phyloP scores from a whole-genome alignment of 2,113 vertebrate genomes.

The Panurus biarmicus region DNA sequence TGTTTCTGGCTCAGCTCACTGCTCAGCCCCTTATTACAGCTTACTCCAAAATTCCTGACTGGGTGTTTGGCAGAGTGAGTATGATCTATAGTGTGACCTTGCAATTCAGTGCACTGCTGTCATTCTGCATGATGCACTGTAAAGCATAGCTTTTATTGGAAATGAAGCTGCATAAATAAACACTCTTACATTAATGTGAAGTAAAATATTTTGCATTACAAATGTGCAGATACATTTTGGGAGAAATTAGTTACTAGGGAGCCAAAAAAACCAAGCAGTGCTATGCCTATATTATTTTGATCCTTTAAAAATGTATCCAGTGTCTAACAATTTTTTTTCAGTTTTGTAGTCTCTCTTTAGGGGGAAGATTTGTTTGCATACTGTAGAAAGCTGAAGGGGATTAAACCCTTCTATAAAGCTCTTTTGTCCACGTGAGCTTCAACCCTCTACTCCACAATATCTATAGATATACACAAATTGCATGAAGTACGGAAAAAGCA shows the following conservation, averaged over 20 bases:
- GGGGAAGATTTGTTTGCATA: not conserved
- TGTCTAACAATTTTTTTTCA: not conserved
- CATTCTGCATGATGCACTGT: constrained; percentile 18
- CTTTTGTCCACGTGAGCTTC: not conserved
- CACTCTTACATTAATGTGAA: constrained; percentile 44
- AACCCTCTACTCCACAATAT: not conserved
- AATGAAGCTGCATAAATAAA: constrained; percentile 61
- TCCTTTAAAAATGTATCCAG: not conserved
- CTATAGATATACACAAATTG: not conserved
- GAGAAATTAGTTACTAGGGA: not conserved
- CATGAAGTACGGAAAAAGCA: not conserved
- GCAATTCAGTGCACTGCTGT: constrained; percentile 17
- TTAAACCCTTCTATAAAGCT: not conserved
- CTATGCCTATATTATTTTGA: not conserved
- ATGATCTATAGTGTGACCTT: constrained; percentile 56
- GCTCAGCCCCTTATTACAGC: constrained; percentile 30
- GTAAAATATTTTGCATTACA: constrained; percentile 37
- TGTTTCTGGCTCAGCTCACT: constrained; percentile 55
- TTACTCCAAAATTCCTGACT: constrained; percentile 55
- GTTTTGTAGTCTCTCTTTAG: not conserved
- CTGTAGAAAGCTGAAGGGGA: not conserved
- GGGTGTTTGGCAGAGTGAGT: constrained; percentile 46
- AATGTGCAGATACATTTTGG: not conserved
- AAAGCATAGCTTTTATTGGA: constrained; percentile 58
- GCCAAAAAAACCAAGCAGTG: not conserved